Evolutionary conservation across 2,797 vertebrate species (phyloP), one percentile per base, ranked within the genome.

Genomic region (Smutsia gigantea): DNA sequence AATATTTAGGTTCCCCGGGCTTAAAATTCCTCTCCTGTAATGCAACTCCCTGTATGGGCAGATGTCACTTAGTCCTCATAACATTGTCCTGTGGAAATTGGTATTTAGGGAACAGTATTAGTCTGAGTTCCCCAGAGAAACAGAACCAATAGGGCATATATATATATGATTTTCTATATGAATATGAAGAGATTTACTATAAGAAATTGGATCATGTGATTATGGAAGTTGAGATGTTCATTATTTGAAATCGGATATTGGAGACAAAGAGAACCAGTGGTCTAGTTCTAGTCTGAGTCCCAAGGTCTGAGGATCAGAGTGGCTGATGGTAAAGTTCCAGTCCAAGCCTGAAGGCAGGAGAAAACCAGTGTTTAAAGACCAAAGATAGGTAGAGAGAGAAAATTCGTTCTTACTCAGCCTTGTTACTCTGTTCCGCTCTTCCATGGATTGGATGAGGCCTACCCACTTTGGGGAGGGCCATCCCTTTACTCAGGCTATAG

Each of bases 21-120:
- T 94, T 42, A 57, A 69, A 92, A 17, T 90, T 96, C 39, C 10
- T 89, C 27, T 87, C 42, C 51, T 84, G 21, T 64, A 94, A 90
- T 71, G 46, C 29, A 94, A 53, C 29, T 3, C 13, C 42, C 17
- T 64, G 9, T 2, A 27, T 27, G 29, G 10, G 31, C 29, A 57
- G 42, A 89, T 82, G 51, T 51, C 23, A 55, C 23, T 66, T 91
- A 51, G 31, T 83, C 19, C 21, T 79, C n/a, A 89, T 68, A 53
- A 46, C 5, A 46, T 29, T 81, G 71, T 6, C 53, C 18, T 78
- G 2, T 72, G 27, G 49, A 7, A 69, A 86, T 0, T 63, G n/a
- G 21, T 18, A 7, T 29, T 23, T 19, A 96, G 18, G 31, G 15
- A 57, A 39, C 2, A 31, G 15, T 57, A n/a, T 77, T 89, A 7